Percentiles rank a stretch among this genome's conserved stretches.
phyloP scores from a whole-genome alignment of 2,797 vertebrate genomes.

The Morelia viridis region DNA sequence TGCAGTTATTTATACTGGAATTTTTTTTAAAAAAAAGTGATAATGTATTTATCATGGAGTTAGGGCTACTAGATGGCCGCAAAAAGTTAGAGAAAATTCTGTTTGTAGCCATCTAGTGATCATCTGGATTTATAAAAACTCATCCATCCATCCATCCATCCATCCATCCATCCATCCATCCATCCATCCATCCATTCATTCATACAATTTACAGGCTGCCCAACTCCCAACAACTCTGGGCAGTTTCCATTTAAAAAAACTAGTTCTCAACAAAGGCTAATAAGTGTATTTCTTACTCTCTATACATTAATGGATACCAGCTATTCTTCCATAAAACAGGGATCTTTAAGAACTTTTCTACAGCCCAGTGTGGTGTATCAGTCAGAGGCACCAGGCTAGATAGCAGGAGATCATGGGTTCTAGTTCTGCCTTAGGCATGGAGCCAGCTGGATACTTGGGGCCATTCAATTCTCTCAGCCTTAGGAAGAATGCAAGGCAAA shows the following conservation, averaged over 20 bases:
- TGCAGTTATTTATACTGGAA: background rate
- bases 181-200: background rate
- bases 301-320: background rate
- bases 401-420: background rate
- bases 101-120: background rate
- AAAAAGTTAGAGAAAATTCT: background rate
- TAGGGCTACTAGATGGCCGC: background rate
- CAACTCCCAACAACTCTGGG: background rate
- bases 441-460: background rate
- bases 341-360: background rate
- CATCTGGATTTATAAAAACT: background rate
- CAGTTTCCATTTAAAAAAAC: background rate
- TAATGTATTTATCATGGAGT: background rate
- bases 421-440: background rate
- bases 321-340: background rate
- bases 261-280: background rate
- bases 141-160: background rate
- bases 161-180: background rate
- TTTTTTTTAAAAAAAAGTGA: background rate
- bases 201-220: background rate
- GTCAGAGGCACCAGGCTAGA: background rate
- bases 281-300: background rate
- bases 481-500: background rate
- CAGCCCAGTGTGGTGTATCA: background rate
- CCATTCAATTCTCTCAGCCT: background rate